Evolutionary conservation across 2,797 vertebrate genomes (phyloP), one percentile per base, ranked within the genome.

Genomic region (Danio albolineatus): DNA sequence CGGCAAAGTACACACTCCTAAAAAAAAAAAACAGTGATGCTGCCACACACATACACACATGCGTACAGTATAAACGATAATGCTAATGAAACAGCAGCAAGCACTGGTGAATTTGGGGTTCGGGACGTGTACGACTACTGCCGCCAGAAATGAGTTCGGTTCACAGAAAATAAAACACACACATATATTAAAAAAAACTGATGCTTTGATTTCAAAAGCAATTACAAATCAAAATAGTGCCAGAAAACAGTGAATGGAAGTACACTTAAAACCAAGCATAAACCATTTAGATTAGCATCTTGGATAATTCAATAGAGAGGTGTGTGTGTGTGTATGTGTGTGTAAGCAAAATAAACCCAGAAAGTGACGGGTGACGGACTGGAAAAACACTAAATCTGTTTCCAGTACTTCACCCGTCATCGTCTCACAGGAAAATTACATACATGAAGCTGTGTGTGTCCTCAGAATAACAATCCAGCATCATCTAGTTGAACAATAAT

Each of bases 381-480:
- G 85, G 76, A 43, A 80, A 76, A 83, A 59, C 48, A 43, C 78
- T 81, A 60, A 56, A 59, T 28, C 21, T 0, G 14, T 61, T 61
- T 61, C 41, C 62, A 69, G 46, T 16, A 10, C 28, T 12, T 73
- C 54, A 46, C 61, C 49, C 39, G 2, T 21, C 19, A 59, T 56
- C n/a, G 14, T 60, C 21, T 48, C 6, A 36, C 51, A 69, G 75
- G 21, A 43, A 28, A 57, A 56, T 28, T 86, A 85, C 82, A 86
- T 86, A 89, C 85, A 82, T 67, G 78, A 81, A 81, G 57, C 72
- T 36, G 43, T 48, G 10, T 61, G 41, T 28, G 28, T 61, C 72
- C 72, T 86, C 80, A 89, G 84, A 84, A 81, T 87, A 84, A 87
- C 89, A 83, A 85, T 73, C 61, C 82, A 61, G 80, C 41, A 38